A percentile compares a stretch with the other conserved stretches of the same genome.
Conservation (phyloP, 1,140 invertebrate species). For the Drosophila subobscura region DNA sequence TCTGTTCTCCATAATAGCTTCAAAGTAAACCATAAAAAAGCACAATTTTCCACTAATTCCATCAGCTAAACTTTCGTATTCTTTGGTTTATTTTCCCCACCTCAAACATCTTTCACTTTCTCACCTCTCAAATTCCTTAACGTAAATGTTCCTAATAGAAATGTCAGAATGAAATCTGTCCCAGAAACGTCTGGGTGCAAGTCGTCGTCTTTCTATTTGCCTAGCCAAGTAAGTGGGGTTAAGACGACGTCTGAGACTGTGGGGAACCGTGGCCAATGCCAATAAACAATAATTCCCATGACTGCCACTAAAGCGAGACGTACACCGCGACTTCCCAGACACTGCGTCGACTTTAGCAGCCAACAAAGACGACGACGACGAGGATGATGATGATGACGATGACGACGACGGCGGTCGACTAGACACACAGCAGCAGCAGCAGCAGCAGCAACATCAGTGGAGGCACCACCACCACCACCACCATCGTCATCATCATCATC, state of each 20-base stretch:
- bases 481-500: slow-evolving; percentile 20
- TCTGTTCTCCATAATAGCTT: no score
- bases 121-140: slow-evolving; percentile 37
- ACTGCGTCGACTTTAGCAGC: slow-evolving; percentile 54
- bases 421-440: slow-evolving; percentile 27
- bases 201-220: slow-evolving; percentile 54
- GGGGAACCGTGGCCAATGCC: slow-evolving; percentile 72
- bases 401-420: slow-evolving; percentile 51
- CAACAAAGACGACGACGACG: slow-evolving; percentile 19
- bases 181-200: slow-evolving; percentile 33
- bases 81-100: not conserved
- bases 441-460: slow-evolving; percentile 16
- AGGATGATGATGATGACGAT: slow-evolving; percentile 5
- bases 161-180: slow-evolving; percentile 55
- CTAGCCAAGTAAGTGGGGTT: slow-evolving; percentile 34
- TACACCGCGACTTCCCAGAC: slow-evolving; percentile 75
- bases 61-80: not conserved
- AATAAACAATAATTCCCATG: slow-evolving; percentile 82
- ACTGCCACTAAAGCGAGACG: slow-evolving; percentile 75
- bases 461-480: slow-evolving; percentile 14
- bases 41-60: not conserved
- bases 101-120: slow-evolving; percentile 10
- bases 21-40: no score
- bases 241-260: slow-evolving; percentile 51
- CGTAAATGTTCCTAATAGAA: slow-evolving; percentile 41